A percentile compares a stretch with the other conserved stretches of the same genome.
phyloP scores from a whole-genome alignment of 1,140 invertebrate species.

The Pseudomyrmex sp. region DNA sequence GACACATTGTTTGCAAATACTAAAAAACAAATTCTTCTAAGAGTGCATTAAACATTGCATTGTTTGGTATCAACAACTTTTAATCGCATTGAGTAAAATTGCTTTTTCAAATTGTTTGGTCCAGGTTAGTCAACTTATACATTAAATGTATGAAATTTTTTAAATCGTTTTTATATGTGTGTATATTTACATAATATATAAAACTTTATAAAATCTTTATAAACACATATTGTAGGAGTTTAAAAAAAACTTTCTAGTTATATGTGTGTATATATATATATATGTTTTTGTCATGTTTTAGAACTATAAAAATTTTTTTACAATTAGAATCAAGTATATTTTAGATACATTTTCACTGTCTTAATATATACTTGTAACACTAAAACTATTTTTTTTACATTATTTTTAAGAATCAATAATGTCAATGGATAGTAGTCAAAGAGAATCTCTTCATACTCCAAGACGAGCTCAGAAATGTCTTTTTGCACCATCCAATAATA shows the following conservation, averaged over 20 bases:
- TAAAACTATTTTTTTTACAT: slow-evolving; percentile 14
- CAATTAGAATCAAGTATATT: not conserved
- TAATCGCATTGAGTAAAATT: not conserved
- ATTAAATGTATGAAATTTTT: too few relatives aligned
- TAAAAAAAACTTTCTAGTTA: not conserved
- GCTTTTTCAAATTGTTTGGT: not conserved
- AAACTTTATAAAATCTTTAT: not conserved
- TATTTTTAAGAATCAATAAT: slow-evolving; percentile 15
- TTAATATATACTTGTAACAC: not conserved
- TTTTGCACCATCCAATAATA: slow-evolving; percentile 53
- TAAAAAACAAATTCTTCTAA: too few relatives aligned
- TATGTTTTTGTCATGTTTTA: too few relatives aligned
- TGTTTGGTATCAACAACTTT: not conserved
- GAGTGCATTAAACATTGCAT: not conserved
- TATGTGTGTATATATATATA: too few relatives aligned
- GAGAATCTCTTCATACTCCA: slow-evolving; percentile 70
- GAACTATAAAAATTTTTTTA: too few relatives aligned
- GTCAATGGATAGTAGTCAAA: slow-evolving; percentile 29
- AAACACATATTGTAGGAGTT: not conserved
- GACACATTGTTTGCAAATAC: too few relatives aligned
- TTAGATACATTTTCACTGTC: not conserved
- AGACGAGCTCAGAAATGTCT: slow-evolving; percentile 72
- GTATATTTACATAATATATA: not conserved
- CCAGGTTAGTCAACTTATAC: slow-evolving; percentile 39
- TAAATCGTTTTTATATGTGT: too few relatives aligned